A percentile compares a stretch with the other conserved stretches of the same genome.
Conservation (phyloP, 2,113 vertebrate genomes). For the Hipposideros armiger region DNA sequence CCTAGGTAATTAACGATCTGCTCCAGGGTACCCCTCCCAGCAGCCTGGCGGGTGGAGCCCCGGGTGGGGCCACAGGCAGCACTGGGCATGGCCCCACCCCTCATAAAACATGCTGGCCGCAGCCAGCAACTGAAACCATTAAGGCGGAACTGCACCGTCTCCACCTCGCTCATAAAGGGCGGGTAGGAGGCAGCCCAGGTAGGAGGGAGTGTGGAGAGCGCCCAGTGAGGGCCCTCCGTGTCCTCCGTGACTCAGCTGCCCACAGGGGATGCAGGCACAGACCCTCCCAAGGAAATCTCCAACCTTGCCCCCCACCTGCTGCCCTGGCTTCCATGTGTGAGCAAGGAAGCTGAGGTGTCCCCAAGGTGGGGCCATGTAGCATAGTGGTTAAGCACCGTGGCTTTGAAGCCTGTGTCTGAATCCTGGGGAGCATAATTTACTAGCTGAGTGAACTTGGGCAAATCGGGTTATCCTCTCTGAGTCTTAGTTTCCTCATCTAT, state of each 20-base stretch:
- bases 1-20: conserved; percentile 87
- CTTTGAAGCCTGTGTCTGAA: conserved; percentile 68
- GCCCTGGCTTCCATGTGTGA: neutral
- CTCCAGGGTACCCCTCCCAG: conserved; percentile 89
- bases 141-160: conserved; percentile 87
- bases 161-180: conserved; percentile 88
- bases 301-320: neutral
- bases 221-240: conserved; percentile 66
- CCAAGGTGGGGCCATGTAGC: neutral
- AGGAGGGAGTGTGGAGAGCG: conserved; percentile 57
- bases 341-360: conserved; percentile 14
- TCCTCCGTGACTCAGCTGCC: conserved; percentile 83
- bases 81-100: conserved; percentile 88
- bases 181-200: conserved; percentile 78
- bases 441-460: conserved; percentile 62
- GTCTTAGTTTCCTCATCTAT: conserved; percentile 61
- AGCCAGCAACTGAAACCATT: conserved; percentile 92
- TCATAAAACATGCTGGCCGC: conserved; percentile 91
- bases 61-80: conserved; percentile 88
- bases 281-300: conserved; percentile 67
- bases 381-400: neutral
- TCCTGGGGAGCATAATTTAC: conserved; percentile 51
- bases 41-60: conserved; percentile 87
- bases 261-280: conserved; percentile 69
- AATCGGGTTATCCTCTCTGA: conserved; percentile 49